These are phyloP conservation scores for Caenorhabditis sinica DNA, from an alignment of 2,888 invertebrate species.

Conservation along the genomic window DNA sequence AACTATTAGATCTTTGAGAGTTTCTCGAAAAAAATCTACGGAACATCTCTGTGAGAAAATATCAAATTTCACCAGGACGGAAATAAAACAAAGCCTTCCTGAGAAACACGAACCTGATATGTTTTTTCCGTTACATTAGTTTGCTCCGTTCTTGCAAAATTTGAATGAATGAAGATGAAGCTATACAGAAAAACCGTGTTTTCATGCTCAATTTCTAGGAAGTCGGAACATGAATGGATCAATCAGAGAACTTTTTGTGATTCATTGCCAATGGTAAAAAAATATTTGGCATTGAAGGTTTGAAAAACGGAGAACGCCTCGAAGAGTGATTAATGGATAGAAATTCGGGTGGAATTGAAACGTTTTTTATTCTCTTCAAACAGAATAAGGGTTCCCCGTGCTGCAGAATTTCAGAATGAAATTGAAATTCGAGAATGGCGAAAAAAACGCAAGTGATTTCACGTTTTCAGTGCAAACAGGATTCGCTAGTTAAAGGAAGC, in stretches of 20 bases:
- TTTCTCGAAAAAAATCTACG: neutral
- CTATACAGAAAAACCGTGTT: neutral
- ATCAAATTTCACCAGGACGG: constrained; percentile 23
- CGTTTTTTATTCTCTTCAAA: constrained; percentile 6
- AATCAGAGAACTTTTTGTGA: neutral
- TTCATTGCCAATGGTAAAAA: neutral
- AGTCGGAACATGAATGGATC: neutral
- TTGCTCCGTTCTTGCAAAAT: neutral
- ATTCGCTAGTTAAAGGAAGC: neutral
- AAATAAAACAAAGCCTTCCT: constrained; percentile 18
- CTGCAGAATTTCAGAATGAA: neutral
- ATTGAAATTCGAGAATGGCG: neutral
- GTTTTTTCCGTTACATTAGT: neutral
- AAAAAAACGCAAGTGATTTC: neutral
- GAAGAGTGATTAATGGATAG: neutral
- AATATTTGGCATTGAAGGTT: too few relatives aligned
- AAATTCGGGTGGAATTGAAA: neutral
- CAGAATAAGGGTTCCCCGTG: neutral
- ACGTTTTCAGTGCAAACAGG: neutral
- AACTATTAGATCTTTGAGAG: too few relatives aligned
- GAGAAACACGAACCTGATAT: constrained; percentile 14
- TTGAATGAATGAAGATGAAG: neutral
- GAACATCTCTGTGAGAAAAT: constrained; percentile 1
- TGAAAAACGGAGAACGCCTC: neutral
- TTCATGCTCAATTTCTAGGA: neutral